A percentile compares a stretch with the other conserved stretches of the same genome.
Evolutionary conservation across 2,797 vertebrate genomes (phyloP).

Genomic region (Antennarius maculatus): DNA sequence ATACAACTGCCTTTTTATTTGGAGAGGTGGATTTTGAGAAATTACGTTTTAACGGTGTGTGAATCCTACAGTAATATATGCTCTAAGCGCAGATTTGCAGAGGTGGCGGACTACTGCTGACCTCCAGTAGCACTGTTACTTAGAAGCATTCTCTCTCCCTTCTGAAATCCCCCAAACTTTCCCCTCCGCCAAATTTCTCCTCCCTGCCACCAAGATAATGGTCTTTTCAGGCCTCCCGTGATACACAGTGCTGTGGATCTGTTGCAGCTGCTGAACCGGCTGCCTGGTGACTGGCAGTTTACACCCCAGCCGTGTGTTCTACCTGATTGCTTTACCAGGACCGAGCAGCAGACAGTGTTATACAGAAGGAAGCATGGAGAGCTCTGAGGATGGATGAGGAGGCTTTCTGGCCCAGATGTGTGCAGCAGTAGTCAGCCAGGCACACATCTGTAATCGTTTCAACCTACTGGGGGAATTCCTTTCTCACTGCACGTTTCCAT

Average conservation of each 20-base stretch:
- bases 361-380: slow-evolving; percentile 34
- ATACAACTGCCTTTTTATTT: background rate
- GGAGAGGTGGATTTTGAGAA: slow-evolving; percentile 26
- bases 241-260: slow-evolving; percentile 43
- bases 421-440: slow-evolving; percentile 67
- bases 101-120: slow-evolving; percentile 54
- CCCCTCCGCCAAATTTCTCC: slow-evolving; percentile 64
- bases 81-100: slow-evolving; percentile 19
- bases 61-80: background rate
- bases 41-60: slow-evolving; percentile 8
- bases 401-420: slow-evolving; percentile 69
- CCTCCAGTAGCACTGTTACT: slow-evolving; percentile 70
- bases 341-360: slow-evolving; percentile 44
- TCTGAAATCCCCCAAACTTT: slow-evolving; percentile 81
- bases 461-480: slow-evolving; percentile 78
- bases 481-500: slow-evolving; percentile 47
- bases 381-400: slow-evolving; percentile 34
- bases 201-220: slow-evolving; percentile 62
- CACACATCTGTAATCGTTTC: slow-evolving; percentile 79
- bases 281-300: slow-evolving; percentile 42
- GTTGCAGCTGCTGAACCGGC: slow-evolving; percentile 49
- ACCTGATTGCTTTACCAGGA: slow-evolving; percentile 72
- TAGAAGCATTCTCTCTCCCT: slow-evolving; percentile 55
- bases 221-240: slow-evolving; percentile 68
- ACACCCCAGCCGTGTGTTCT: slow-evolving; percentile 45